Conservation (phyloP, 2,797 vertebrate species). For the Lophius americanus region DNA sequence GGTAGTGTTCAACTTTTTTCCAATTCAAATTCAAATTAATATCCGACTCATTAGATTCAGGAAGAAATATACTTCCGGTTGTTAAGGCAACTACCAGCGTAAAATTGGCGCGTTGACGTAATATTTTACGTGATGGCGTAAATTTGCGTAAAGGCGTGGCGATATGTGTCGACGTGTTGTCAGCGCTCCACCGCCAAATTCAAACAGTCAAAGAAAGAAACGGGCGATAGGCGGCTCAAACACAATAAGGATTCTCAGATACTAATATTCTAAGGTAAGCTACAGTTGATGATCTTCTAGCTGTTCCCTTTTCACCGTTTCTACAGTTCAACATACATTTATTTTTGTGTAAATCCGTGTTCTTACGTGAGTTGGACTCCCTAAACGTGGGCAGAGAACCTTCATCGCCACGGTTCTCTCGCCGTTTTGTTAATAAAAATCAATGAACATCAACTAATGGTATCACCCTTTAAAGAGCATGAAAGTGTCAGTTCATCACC, state of each 20-base stretch:
- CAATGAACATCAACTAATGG: background rate
- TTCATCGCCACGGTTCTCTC: background rate
- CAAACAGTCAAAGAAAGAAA: slow-evolving; percentile 72
- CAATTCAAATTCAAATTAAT: too few species aligned
- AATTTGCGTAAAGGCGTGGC: slow-evolving; percentile 45
- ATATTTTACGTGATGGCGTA: slow-evolving; percentile 28
- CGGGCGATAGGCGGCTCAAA: background rate
- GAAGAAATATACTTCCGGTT: too few species aligned
- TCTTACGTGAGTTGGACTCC: background rate
- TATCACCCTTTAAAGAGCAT: background rate
- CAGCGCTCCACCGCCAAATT: slow-evolving; percentile 80
- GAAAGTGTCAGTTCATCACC: background rate
- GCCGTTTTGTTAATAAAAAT: background rate
- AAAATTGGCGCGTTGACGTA: background rate
- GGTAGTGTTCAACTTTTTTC: too few species aligned
- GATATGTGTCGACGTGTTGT: background rate
- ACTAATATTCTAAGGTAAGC: slow-evolving; percentile 25
- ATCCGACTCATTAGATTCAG: too few species aligned
- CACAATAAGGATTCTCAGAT: background rate
- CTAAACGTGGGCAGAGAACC: background rate
- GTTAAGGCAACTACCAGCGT: too few species aligned
- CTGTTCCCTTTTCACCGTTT: fast-evolving
- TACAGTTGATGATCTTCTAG: fast-evolving
- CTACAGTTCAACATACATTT: background rate
- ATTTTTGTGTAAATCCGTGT: background rate